phyloP scores from a whole-genome alignment of 2,797 vertebrate genomes.

The Sitta carolinensis region DNA sequence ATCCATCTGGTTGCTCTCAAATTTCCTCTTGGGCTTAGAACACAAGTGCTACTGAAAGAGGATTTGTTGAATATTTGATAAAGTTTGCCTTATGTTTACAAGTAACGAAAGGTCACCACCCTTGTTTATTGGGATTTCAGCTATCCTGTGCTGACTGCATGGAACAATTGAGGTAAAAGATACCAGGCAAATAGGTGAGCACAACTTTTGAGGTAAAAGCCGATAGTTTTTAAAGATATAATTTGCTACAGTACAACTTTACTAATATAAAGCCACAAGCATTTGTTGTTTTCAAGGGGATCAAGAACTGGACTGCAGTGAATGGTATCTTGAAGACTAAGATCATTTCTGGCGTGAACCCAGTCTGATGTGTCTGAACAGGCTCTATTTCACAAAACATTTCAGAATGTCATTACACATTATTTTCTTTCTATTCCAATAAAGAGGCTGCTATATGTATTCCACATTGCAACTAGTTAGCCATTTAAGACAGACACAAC shows the following conservation, averaged over 20 bases:
- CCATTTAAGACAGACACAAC: not conserved
- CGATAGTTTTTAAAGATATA: not conserved
- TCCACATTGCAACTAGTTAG: not conserved
- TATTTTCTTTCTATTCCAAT: not conserved
- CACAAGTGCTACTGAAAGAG: constrained; percentile 45
- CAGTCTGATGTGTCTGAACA: not conserved
- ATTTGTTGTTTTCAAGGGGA: not conserved
- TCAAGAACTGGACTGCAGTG: not conserved
- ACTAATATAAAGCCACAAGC: not conserved
- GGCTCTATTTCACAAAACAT: not conserved
- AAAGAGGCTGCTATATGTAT: not conserved
- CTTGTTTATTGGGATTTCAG: constrained; percentile 53
- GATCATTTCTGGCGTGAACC: not conserved
- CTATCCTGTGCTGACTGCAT: not conserved
- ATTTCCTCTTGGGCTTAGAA: constrained; percentile 43
- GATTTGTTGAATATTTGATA: constrained; percentile 63
- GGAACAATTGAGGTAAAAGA: constrained; percentile 21
- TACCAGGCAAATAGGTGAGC: constrained; percentile 13
- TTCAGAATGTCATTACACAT: not conserved
- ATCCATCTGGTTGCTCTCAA: constrained; percentile 61
- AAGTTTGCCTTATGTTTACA: constrained; percentile 58
- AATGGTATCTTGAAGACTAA: not conserved
- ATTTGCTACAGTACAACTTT: not conserved
- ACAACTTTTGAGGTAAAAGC: constrained; percentile 51
- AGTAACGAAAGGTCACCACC: constrained; percentile 54